phyloP scores from a whole-genome alignment of 1,140 invertebrate genomes.

The Glomeris maerens region DNA sequence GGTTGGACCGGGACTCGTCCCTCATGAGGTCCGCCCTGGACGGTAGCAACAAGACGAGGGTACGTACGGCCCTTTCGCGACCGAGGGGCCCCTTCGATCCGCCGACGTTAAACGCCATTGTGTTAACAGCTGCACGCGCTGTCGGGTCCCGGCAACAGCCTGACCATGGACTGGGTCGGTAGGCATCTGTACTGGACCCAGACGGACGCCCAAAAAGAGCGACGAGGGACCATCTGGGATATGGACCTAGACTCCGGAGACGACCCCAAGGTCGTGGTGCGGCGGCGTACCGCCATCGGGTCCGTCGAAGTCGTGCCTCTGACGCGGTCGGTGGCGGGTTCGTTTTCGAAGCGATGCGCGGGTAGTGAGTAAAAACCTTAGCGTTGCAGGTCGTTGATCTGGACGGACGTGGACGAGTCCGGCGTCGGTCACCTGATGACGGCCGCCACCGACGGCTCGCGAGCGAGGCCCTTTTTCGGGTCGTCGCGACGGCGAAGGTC shows the following conservation, averaged over 20 bases:
- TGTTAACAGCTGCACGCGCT: conserved; percentile 42
- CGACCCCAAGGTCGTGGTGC: conserved; percentile 33
- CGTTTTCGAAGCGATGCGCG: no score
- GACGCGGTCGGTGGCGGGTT: conserved; percentile 42
- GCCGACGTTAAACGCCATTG: not conserved
- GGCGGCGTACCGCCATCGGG: conserved; percentile 36
- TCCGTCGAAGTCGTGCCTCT: conserved; percentile 55
- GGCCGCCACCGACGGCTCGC: conserved; percentile 39
- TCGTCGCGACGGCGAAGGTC: conserved; percentile 8
- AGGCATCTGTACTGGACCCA: conserved; percentile 66
- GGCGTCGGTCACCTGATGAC: conserved; percentile 45
- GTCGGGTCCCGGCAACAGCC: conserved; percentile 45
- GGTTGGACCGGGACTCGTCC: conserved; percentile 67
- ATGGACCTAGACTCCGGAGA: conserved; percentile 40
- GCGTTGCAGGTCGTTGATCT: conserved; percentile 49
- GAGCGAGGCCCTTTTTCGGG: conserved; percentile 42
- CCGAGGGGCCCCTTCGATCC: no score
- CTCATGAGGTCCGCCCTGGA: conserved; percentile 48
- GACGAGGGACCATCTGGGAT: conserved; percentile 34
- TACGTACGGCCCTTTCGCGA: conserved; percentile 16
- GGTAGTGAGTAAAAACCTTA: no score
- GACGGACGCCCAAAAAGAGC: conserved; percentile 33
- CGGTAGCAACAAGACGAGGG: conserved; percentile 39
- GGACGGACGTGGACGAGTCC: conserved; percentile 45
- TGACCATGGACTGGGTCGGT: conserved; percentile 73